Evolutionary conservation across 2,888 invertebrate genomes (phyloP), one percentile per base, ranked within the genome.

Genomic region (Synanthedon andrenaeformis): DNA sequence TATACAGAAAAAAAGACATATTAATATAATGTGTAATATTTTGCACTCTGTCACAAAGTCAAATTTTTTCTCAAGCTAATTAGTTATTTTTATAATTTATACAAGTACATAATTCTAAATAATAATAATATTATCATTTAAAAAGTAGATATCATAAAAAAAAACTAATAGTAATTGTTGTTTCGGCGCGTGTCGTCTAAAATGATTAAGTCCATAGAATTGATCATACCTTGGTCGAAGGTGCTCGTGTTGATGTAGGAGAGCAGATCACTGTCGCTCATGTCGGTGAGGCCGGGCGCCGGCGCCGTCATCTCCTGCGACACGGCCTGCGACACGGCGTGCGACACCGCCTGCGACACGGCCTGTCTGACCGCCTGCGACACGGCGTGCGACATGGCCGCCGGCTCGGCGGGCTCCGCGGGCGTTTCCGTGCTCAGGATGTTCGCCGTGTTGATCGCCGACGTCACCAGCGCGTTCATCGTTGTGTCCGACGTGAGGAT

Each of bases 211-310:
- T 35, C 35, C 6, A 35, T 35, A 35, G 35, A 35, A 35, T 35
- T 35, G 35, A 35, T 35, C 35, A 87, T 89, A 92, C 92, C 91
- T 89, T 92, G 93, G 82, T 95, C 96, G 78, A 96, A 96, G 77
- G 94, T 94, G 88, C 93, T 94, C 52, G 96, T 94, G 88, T 96
- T 95, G 64, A 96, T 96, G 82, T 95, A 94, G 76, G 93, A 95
- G 64, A 96, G 90, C 63, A 96, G 89, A 82, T 96, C 96, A 79
- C 93, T 93, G 77, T 96, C 96, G 59, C 94, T 94, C 92, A 96
- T 94, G 66, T 93, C 91, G 10, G 94, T 93, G 63, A 96, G 89
- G 51, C 93, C 91, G 70, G 93, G 92, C 53, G 86, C 87, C 89
- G 93, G 80, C 90, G 90, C 89, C 62, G 82, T 75, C 76, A 90